phyloP scores from a whole-genome alignment of 2,888 invertebrate species.

The Gymnosoma rotundatum region DNA sequence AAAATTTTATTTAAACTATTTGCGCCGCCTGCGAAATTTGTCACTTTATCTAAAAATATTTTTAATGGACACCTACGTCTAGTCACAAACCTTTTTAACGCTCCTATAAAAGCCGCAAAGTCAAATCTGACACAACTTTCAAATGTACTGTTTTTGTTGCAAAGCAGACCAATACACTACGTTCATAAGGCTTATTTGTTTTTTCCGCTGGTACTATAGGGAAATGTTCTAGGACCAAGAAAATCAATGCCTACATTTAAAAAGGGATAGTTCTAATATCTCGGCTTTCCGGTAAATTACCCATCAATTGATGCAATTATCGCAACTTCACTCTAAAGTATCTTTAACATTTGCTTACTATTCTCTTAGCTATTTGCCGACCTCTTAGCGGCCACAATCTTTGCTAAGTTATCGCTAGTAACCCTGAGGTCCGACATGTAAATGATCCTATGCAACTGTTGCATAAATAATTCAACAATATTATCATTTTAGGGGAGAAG shows the following conservation, averaged over 20 bases:
- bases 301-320: no score
- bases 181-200: no score
- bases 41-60: neutral
- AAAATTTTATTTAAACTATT: neutral
- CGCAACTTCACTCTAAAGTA: neutral
- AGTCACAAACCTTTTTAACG: neutral
- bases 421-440: conserved; percentile 29
- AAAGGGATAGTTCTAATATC: no score
- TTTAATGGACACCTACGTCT: neutral
- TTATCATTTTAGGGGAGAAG: no score
- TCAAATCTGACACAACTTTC: neutral
- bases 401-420: conserved; percentile 32
- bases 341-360: conserved; percentile 36
- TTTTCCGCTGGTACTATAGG: no score
- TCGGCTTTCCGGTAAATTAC: no score
- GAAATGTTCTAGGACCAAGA: no score
- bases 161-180: neutral
- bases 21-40: neutral
- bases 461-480: conserved; percentile 16
- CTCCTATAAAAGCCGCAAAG: neutral
- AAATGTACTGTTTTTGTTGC: conserved; percentile 1
- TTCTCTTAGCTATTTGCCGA: conserved; percentile 28
- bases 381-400: conserved; percentile 36
- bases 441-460: conserved; percentile 20
- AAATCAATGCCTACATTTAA: no score